Evolutionary conservation across 2,113 vertebrate species (phyloP), one percentile per base, ranked within the genome.

Genomic region (Lophius piscatorius): DNA sequence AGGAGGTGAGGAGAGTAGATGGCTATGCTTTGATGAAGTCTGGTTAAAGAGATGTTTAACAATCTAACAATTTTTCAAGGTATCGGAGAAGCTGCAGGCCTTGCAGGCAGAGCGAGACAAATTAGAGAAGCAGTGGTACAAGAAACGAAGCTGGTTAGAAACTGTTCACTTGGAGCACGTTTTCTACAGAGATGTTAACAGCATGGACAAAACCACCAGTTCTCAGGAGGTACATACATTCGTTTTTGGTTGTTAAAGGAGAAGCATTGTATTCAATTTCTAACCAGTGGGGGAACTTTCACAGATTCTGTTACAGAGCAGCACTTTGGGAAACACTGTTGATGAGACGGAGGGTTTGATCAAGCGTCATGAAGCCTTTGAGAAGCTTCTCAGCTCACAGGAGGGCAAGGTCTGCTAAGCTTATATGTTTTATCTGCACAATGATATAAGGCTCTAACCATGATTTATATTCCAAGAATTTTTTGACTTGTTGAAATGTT

Each of bases 361-460:
- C 63, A 91, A 79, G 77, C 92, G 92, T 26, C 95, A 97, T 1
- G 89, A 93, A 18, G 90, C 92, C 54, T 98, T 98, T 76, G 93
- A 94, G 84, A 97, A 96, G 63, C 81, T 97, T 72, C 91, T 98
- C 48, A 31, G 63, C 20, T 87, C 92, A 18, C 96, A 96, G 85
- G 93, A 96, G 55, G 91, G 94, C 58, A 96, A 97, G 93, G 95
- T 97, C 18, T 8, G 46, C 3, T 14, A 6, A 17, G 1, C 17
- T 31, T 23, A 9, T 23, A 16, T 26, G 12, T 20, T 35, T 36
- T 1, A 22, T 3, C 18, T 22, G 33, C 28, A 33, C 0, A 13
- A 20, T 20, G 29, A 10, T 28, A 28, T 28, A 9, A 28, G 26
- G 5, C 5, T 28, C 26, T 28, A 28, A n/a, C 26, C 26, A 6